These are phyloP conservation scores for Pseudomyrmex gracilis DNA, from an alignment of 1,140 invertebrate genomes.

Conservation along the genomic window DNA sequence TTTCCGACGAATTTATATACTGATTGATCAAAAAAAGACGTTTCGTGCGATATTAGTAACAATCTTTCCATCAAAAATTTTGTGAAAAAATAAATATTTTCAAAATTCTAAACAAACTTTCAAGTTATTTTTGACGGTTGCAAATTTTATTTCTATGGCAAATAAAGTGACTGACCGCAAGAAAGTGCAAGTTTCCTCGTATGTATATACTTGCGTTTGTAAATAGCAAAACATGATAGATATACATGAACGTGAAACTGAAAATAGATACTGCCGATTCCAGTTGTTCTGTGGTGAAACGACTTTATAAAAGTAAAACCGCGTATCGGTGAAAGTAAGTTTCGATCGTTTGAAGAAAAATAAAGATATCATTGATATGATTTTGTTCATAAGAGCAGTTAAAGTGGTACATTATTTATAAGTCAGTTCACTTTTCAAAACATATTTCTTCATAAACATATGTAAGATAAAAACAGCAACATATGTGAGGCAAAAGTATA, in stretches of 20 bases:
- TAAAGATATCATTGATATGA: slow-evolving; percentile 51
- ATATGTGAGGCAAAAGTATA: not conserved
- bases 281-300: not conserved
- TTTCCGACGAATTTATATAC: slow-evolving; percentile 75
- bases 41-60: not conserved
- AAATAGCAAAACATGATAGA: not conserved
- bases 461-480: not conserved
- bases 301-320: slow-evolving; percentile 33
- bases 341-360: slow-evolving; percentile 25
- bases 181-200: not conserved
- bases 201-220: not conserved
- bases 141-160: not conserved
- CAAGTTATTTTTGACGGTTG: too few relatives aligned
- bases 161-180: not conserved
- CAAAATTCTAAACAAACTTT: not conserved
- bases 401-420: not conserved
- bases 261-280: slow-evolving; percentile 21
- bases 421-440: slow-evolving; percentile 18
- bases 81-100: not conserved
- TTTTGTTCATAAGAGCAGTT: slow-evolving; percentile 31
- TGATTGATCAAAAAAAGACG: slow-evolving; percentile 19
- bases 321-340: slow-evolving; percentile 44
- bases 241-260: not conserved
- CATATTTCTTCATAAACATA: slow-evolving; percentile 2
- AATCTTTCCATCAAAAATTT: not conserved